phyloP scores from a whole-genome alignment of 2,113 vertebrate species.

The Neodon shergylaensis region DNA sequence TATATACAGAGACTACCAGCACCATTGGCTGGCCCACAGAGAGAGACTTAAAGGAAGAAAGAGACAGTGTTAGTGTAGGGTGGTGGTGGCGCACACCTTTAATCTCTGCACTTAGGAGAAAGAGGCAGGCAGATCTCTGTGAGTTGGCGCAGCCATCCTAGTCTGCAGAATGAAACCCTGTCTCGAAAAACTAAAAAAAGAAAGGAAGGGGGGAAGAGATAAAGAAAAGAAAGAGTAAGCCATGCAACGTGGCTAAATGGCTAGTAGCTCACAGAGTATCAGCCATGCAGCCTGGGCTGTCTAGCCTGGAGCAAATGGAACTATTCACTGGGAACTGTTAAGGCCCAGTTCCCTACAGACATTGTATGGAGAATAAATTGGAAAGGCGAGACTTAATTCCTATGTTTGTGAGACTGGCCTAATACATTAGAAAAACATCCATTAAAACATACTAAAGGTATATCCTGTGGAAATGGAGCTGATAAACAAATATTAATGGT shows the following conservation, averaged over 20 bases:
- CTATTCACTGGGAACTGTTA: not conserved
- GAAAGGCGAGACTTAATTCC: not conserved
- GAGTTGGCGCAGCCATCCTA: not conserved
- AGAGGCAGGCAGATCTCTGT: not conserved
- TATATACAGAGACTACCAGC: not conserved
- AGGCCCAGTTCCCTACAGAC: not conserved
- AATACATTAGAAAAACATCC: not conserved
- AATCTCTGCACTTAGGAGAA: not conserved
- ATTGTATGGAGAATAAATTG: not conserved
- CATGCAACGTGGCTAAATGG: not conserved
- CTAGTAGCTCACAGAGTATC: not conserved
- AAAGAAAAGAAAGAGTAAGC: not conserved
- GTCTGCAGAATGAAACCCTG: not conserved
- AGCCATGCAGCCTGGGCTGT: not conserved
- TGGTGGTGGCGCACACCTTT: not conserved
- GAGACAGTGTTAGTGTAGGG: not conserved
- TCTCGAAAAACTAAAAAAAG: not conserved
- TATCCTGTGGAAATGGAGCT: not conserved
- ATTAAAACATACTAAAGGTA: not conserved
- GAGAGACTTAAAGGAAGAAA: not conserved
- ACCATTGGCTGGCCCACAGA: not conserved
- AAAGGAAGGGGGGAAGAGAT: no score
- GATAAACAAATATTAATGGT: not conserved
- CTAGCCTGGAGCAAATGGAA: not conserved
- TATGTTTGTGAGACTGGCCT: not conserved